Base-by-base conservation (phyloP, 2,113 vertebrate species). In the Neoarius graeffei region DNA sequence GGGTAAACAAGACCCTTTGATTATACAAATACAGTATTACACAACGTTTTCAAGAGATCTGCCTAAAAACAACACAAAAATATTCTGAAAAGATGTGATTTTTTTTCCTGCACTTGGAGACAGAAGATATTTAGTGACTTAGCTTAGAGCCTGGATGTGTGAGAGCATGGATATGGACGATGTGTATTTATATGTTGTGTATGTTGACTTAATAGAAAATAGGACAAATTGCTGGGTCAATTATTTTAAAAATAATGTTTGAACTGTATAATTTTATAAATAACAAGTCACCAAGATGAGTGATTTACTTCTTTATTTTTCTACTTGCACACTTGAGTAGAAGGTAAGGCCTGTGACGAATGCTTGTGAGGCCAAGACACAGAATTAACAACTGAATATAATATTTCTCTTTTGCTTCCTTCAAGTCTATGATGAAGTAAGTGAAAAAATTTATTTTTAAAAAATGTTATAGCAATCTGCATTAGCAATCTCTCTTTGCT, bases 231-330 rank as follows among this genome's bases (percentile, higher is more conserved):
- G 42, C 84, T 62, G 42, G 59, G 59, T 48, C 60, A 25, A 42
- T 52, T 42, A 52, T 25, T 73, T 73, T 69, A n/a, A 52, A 52
- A 62, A 20, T 23, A 52, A 85, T 85, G 87, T 80, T 67, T 86
- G 85, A 88, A 87, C 48, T 86, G 50, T 77, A 54, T 81, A 30
- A 71, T 84, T 64, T 59, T 87, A 76, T 52, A 85, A 85, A 86
- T 81, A 84, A 88, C 27, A 77, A 62, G 15, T 66, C 25, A 30
- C 25, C 42, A 73, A 77, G 17, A 83, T 67, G 86, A 84, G 64
- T 81, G 48, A 89, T 57, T 64, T 20, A 83, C 67, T 86, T 60
- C 30, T 90, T 90, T 91, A 91, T 89, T 89, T 91, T 91, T 91
- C 66, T 90, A 89, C 60, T 80, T 90, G 71, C 80, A 83, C 83